Base-by-base conservation (phyloP, 2,113 vertebrate genomes). In the Anolis sagrei region DNA sequence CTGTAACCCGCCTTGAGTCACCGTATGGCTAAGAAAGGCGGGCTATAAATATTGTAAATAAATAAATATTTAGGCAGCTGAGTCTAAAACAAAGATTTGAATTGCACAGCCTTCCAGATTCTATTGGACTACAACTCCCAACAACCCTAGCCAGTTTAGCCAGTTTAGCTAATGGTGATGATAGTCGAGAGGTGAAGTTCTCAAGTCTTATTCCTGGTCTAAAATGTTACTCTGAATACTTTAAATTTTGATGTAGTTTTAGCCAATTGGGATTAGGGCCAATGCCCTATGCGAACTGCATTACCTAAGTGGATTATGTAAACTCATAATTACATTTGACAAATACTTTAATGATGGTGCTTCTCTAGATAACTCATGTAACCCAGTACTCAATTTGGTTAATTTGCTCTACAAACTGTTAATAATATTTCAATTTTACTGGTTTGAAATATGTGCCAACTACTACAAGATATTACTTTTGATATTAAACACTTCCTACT, bases 291-390 rank as follows among this genome's bases (percentile, higher is more conserved):
- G 18, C 51, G 62, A 83, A 85, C 19, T 10, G 72, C 79, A 79
- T 79, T 61, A 79, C 73, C 64, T 80, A 62, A 85, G 51, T 62
- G 62, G 54, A 85, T 79, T 73, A 79, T 73, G 19, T 79, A 36
- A 44, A 79, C 44, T 48, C 11, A 34, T 85, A 79, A 85, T 85
- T 76, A 85, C 76, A 79, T 74, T 48, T 79, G 68, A 21, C 29
- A 34, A 64, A 73, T 74, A 44, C 1, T 83, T 85, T 62, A 70
- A 79, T 36, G 36, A 72, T 79, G 54, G 19, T 73, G 51, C 54
- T 79, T 86, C 76, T 74, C 7, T 73, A 44, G 51, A 44, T n/a
- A 73, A 79, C 73, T 80, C 69, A 58, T 49, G 39, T 64, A 48
- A 79, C 14, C 44, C 27, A 64, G 36, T 49, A 79, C 69, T 29